Evolutionary conservation across 2,113 vertebrate genomes (phyloP), one percentile per base, ranked within the genome.

Genomic region (Bambusicola thoracicus): DNA sequence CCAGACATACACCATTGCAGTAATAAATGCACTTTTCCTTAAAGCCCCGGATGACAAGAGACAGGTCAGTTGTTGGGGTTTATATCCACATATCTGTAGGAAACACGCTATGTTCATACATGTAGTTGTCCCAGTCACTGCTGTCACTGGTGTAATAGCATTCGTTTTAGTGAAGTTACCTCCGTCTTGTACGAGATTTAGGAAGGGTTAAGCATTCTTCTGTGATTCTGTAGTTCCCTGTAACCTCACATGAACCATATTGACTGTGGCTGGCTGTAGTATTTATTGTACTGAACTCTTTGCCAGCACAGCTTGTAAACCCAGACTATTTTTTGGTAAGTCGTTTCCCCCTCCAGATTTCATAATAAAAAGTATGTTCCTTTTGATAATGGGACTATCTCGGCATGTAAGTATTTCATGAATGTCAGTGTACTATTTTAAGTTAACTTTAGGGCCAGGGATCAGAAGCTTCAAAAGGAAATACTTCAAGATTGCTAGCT

Each of bases 21-120:
- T 99, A 90, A 99, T 99, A 97, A 99, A 99, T 51, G 99, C 99
- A 17, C 98, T 99, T 87, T 99, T 99, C 95, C 98, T 99, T 79
- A 99, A 99, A 97, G 99, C 99, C 40, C 99, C 99, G 0, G 99
- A 99, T 95, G 99, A 99, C 93, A 99, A 98, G 97, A 98, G 99
- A 97, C 99, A 99, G 99, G 99, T 99, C 81, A 97, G 98, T 83
- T 58, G 17, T 22, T 62, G 32, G 11, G 10, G 17, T 43, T 76
- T 81, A 1, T 15, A 19, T 14, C 25, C 40, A 3, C 4, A 1
- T 12, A 32, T 13, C 18, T 68, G 13, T 53, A 21, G 56, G 56
- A 34, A 40, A 58, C 19, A 4, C 56, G 21, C 66, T n/a, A 7
- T 19, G 7, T 12, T 65, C 72, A 11, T 34, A 34, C 63, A 30